Conservation (phyloP, 2,888 invertebrate species). For the Plagiodera versicolora region DNA sequence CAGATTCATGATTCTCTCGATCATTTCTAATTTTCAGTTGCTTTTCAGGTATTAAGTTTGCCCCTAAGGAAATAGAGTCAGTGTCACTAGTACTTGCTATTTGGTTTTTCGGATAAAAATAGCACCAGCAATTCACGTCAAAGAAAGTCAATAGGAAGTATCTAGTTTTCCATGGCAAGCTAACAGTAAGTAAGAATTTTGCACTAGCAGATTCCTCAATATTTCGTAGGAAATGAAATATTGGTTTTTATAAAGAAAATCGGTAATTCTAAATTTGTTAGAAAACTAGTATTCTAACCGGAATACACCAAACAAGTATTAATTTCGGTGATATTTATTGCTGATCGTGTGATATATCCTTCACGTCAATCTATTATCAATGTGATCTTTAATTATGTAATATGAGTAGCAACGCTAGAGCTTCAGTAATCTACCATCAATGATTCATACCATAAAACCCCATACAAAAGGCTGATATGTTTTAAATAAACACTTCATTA, state of each 20-base stretch:
- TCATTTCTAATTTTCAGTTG: conserved; percentile 2
- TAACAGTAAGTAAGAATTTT: neutral
- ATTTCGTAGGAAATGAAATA: conserved; percentile 4
- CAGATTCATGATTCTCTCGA: neutral
- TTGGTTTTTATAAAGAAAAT: conserved; percentile 16
- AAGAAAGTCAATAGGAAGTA: no score
- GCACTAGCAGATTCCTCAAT: neutral
- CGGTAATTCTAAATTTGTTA: conserved; percentile 1
- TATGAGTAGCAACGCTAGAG: neutral
- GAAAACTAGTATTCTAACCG: conserved; percentile 5
- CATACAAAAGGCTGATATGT: neutral
- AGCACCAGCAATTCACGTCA: neutral
- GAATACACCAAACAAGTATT: conserved; percentile 22
- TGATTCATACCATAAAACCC: neutral
- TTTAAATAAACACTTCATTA: neutral
- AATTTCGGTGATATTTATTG: neutral
- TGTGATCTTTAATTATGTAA: neutral
- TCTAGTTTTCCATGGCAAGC: conserved; percentile 2
- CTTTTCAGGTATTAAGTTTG: conserved; percentile 26
- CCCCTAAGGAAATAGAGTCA: conserved; percentile 29
- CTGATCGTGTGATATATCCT: neutral
- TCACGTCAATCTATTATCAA: no score
- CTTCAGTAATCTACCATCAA: neutral
- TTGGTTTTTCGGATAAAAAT: conserved; percentile 24
- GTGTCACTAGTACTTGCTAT: conserved; percentile 37